phyloP scores from a whole-genome alignment of 2,797 vertebrate genomes.

The Nothura maculosa region DNA sequence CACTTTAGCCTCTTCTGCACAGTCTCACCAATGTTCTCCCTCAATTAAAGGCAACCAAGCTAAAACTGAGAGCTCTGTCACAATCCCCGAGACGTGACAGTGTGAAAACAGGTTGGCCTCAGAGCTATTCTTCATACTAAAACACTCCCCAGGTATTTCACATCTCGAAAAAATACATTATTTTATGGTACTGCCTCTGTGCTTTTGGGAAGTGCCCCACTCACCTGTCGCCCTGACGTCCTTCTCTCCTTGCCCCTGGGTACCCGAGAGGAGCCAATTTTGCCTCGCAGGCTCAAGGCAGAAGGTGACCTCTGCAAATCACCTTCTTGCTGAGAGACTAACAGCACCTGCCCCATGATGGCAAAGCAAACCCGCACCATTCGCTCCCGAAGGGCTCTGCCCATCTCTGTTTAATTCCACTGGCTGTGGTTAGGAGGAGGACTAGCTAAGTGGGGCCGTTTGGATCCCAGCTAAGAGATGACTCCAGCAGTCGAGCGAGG shows the following conservation, averaged over 20 bases:
- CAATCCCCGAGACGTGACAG: background rate
- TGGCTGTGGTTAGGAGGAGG: background rate
- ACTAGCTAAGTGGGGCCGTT: background rate
- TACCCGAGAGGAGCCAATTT: background rate
- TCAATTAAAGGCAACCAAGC: background rate
- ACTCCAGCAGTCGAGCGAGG: background rate
- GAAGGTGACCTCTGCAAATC: background rate
- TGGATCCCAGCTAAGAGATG: background rate
- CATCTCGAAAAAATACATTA: background rate
- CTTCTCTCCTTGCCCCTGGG: background rate
- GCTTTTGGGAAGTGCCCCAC: background rate
- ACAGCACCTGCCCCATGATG: background rate
- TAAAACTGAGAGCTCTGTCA: background rate
- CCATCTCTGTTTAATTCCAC: background rate
- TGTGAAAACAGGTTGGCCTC: background rate
- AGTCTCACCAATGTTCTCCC: background rate
- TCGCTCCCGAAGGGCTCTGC: background rate
- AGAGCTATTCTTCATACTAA: background rate
- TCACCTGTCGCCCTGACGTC: background rate
- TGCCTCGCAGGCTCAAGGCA: background rate
- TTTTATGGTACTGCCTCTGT: background rate
- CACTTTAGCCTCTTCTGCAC: background rate
- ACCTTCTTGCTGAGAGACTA: background rate
- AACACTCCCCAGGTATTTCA: background rate
- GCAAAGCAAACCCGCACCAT: background rate